phyloP scores from a whole-genome alignment of 53 echinoderm and acorn worm species.

The Echinarachnius parma region DNA sequence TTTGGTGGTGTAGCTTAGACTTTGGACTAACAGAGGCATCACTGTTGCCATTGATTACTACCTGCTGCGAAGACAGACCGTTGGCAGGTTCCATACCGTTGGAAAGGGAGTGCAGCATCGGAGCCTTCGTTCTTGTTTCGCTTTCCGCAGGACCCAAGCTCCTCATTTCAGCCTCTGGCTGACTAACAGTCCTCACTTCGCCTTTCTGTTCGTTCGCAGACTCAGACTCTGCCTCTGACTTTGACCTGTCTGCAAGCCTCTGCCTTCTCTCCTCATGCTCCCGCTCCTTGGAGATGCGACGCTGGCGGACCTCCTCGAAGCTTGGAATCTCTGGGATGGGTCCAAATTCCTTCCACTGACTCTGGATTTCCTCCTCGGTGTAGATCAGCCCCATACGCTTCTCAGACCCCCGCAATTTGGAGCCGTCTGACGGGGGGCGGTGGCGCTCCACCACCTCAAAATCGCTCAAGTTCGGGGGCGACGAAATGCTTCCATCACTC shows the following conservation, averaged over 20 bases:
- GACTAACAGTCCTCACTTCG: no score
- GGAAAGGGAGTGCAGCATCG: constrained; percentile 23
- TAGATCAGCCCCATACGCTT: constrained; percentile 41
- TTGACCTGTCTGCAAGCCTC: constrained; percentile 5
- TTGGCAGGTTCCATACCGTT: constrained; percentile 26
- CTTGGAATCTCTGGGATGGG: constrained; percentile 20
- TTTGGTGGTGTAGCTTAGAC: background rate
- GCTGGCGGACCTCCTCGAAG: constrained; percentile 6
- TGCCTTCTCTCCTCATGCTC: background rate
- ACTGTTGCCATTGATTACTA: constrained; percentile 21
- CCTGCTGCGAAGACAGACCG: constrained; percentile 9
- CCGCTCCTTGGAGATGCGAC: background rate
- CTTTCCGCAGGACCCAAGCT: background rate
- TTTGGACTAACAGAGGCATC: background rate
- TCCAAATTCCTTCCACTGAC: constrained; percentile 18
- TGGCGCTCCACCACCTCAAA: constrained; percentile 30
- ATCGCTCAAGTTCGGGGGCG: constrained; percentile 21
- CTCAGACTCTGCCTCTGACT: background rate
- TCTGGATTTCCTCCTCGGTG: constrained; percentile 12
- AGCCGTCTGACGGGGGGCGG: constrained; percentile 18
- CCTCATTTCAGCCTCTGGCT: background rate
- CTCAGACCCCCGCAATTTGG: constrained; percentile 31
- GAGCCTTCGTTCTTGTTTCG: background rate
- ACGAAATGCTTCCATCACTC: constrained; percentile 26
- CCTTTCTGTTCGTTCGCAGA: no score